Percentiles rank a stretch among this genome's conserved stretches.
These are phyloP conservation scores for Nomada fucata DNA, from an alignment of 2,888 invertebrate species.

Conservation along the genomic window DNA sequence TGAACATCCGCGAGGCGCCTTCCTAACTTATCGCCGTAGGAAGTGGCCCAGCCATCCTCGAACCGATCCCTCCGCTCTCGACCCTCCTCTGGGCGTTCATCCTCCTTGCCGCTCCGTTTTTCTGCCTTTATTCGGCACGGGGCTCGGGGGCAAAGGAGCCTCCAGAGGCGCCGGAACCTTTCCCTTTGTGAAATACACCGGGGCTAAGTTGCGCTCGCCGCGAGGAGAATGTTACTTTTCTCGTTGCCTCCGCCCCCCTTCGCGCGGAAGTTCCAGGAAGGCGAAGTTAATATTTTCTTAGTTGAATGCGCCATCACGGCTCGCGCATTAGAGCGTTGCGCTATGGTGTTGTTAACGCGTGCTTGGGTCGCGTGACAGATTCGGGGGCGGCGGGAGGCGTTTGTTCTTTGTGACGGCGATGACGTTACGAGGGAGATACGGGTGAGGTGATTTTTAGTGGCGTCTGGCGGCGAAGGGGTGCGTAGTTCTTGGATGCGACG, in stretches of 20 bases:
- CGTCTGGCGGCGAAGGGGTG: not conserved
- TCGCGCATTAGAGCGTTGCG: not conserved
- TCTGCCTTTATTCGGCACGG: conserved; percentile 62
- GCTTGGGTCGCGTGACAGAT: not conserved
- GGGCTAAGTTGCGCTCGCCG: conserved; percentile 7
- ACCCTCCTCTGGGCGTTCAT: conserved; percentile 6
- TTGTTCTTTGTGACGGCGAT: not conserved
- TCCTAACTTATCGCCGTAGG: conserved; percentile 82
- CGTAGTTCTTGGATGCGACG: not conserved
- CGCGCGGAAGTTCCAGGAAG: not conserved
- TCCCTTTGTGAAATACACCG: conserved; percentile 46
- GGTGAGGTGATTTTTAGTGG: conserved; percentile 11
- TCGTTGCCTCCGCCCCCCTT: not conserved
- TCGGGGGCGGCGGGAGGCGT: not conserved
- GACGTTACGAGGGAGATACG: not conserved
- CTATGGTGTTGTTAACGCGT: not conserved
- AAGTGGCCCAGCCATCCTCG: conserved; percentile 75
- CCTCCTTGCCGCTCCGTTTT: conserved; percentile 35
- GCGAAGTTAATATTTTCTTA: conserved; percentile 44
- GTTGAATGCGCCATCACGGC: not conserved
- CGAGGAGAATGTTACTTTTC: conserved; percentile 59
- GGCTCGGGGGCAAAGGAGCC: conserved; percentile 59
- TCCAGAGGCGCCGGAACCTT: conserved; percentile 44
- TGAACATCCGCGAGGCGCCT: conserved; percentile 82
- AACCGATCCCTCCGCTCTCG: conserved; percentile 39